A percentile compares a stretch with the other conserved stretches of the same genome.
These are phyloP conservation scores for Protodeltote pygarga DNA, from an alignment of 2,888 invertebrate species.

Conservation along the genomic window DNA sequence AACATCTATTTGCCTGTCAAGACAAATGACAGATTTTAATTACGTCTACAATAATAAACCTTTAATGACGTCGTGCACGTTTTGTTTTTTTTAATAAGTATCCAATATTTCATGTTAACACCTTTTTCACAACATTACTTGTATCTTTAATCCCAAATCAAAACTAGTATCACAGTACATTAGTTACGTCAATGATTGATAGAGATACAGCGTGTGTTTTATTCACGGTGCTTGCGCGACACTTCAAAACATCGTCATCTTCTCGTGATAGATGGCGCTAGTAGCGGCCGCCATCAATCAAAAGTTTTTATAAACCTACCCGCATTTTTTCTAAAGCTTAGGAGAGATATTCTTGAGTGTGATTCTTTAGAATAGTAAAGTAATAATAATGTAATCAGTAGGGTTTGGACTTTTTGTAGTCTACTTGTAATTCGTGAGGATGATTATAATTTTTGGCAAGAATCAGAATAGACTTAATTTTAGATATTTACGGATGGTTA, in stretches of 20 bases:
- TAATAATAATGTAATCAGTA: background rate
- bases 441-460: background rate
- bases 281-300: constrained; percentile 32
- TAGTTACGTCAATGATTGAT: constrained; percentile 29
- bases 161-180: constrained; percentile 12
- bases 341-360: constrained; percentile 1
- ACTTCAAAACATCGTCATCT: constrained; percentile 40
- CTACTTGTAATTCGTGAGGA: too few relatives aligned
- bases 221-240: constrained; percentile 7
- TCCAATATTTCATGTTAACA: background rate
- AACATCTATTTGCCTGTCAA: too few relatives aligned
- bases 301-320: constrained; percentile 12
- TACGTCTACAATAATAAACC: background rate
- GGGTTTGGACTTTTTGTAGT: background rate
- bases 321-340: constrained; percentile 11
- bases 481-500: too few relatives aligned
- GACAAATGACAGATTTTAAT: too few relatives aligned
- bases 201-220: constrained; percentile 20
- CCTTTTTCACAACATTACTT: background rate
- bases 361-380: background rate
- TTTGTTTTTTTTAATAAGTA: too few relatives aligned
- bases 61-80: background rate
- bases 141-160: constrained; percentile 4
- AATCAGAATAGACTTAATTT: background rate
- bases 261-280: constrained; percentile 37